Evolutionary conservation across 2,113 vertebrate species (phyloP).

Genomic region (Nipponia nippon): DNA sequence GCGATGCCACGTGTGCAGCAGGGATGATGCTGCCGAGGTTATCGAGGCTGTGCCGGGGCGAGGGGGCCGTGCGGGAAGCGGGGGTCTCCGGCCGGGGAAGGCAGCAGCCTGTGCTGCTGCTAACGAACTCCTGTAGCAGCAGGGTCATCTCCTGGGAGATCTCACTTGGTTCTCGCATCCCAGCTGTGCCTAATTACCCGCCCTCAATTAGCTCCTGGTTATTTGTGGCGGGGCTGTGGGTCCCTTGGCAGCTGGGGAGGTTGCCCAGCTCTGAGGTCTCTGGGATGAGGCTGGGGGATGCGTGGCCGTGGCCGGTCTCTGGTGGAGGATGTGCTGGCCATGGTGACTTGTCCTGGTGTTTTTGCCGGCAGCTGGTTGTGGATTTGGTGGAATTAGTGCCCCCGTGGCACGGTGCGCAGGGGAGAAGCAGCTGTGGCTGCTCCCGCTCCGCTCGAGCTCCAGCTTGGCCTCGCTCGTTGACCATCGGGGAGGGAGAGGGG

Average conservation of each 20-base stretch:
- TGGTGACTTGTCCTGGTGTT: neutral
- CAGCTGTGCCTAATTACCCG: neutral
- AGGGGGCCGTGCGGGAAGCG: fast-evolving
- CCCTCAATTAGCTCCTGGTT: neutral
- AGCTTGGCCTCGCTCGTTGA: neutral
- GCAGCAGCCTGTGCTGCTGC: neutral
- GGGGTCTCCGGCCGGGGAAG: neutral
- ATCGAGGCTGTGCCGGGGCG: neutral
- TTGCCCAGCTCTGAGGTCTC: neutral
- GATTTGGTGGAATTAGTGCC: neutral
- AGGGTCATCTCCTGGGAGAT: neutral
- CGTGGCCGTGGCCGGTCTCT: fast-evolving
- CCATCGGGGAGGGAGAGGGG: fast-evolving
- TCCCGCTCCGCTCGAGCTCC: neutral
- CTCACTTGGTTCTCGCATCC: neutral
- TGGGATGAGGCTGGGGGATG: fast-evolving
- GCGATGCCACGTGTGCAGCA: neutral
- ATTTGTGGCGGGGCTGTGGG: neutral
- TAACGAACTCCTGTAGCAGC: neutral
- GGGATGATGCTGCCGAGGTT: neutral
- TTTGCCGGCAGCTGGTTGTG: neutral
- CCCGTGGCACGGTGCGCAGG: fast-evolving
- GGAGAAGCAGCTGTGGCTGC: neutral
- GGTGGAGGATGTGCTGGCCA: fast-evolving
- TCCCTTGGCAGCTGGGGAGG: neutral